Conservation (phyloP, 2,113 vertebrate species). For the Dipodomys stephensi region DNA sequence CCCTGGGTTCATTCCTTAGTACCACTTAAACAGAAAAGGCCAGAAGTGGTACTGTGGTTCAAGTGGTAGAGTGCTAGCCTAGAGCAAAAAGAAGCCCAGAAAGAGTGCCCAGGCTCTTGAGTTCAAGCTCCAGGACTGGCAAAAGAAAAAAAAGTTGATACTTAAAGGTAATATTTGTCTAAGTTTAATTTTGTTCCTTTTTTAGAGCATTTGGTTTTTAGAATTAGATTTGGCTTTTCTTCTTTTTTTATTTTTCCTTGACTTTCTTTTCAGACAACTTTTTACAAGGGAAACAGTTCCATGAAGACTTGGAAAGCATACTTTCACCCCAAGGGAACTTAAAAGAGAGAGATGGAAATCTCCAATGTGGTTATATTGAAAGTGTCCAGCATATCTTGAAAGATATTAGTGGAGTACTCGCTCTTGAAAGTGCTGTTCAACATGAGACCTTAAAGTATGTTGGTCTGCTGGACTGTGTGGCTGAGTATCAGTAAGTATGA, state of each 20-base stretch:
- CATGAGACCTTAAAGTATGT: constrained; percentile 91
- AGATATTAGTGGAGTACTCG: constrained; percentile 90
- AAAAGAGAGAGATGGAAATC: constrained; percentile 66
- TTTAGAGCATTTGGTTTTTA: neutral
- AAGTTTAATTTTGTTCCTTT: neutral
- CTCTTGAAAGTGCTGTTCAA: constrained; percentile 93
- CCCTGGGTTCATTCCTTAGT: too few species aligned
- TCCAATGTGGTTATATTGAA: constrained; percentile 88
- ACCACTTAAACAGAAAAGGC: too few species aligned
- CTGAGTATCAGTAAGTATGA: constrained; percentile 92
- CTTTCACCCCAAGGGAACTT: constrained; percentile 80
- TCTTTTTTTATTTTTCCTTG: constrained; percentile 25
- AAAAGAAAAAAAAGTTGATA: too few species aligned
- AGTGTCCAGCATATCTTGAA: constrained; percentile 91
- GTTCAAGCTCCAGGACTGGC: too few species aligned
- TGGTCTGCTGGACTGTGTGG: constrained; percentile 96
- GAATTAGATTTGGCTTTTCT: neutral
- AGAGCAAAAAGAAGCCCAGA: too few species aligned
- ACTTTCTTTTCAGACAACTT: constrained; percentile 90
- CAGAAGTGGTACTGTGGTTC: too few species aligned
- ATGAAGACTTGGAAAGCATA: constrained; percentile 90
- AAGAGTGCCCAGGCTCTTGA: too few species aligned
- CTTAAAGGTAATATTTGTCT: constrained; percentile 18
- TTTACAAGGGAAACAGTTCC: constrained; percentile 93
- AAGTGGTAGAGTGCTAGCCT: too few species aligned